phyloP scores from a whole-genome alignment of 1,140 invertebrate genomes.

The Copidosoma floridanum region DNA sequence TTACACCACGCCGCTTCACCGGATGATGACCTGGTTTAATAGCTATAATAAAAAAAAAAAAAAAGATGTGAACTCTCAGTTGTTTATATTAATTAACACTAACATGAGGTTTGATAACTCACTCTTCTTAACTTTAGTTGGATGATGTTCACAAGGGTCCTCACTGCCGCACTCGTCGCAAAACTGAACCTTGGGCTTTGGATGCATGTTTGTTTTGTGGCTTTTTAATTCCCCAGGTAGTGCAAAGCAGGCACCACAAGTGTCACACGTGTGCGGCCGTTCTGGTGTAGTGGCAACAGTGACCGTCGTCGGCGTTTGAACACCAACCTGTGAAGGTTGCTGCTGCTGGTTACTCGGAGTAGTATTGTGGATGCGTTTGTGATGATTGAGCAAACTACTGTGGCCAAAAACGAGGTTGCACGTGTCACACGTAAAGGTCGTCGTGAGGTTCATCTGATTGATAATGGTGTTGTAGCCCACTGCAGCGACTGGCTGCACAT shows the following conservation, averaged over 20 bases:
- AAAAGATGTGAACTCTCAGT: neutral
- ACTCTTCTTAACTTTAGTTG: conserved; percentile 56
- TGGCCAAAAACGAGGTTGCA: conserved; percentile 81
- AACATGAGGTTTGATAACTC: too few relatives aligned
- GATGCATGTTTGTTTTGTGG: conserved; percentile 56
- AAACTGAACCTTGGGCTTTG: conserved; percentile 52
- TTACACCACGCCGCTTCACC: conserved; percentile 77
- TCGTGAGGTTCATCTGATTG: conserved; percentile 62
- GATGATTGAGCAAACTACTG: conserved; percentile 73
- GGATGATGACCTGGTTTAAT: conserved; percentile 71
- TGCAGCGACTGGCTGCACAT: conserved; percentile 60
- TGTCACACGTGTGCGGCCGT: conserved; percentile 59
- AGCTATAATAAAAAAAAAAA: conserved; percentile 41
- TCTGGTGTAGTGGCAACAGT: conserved; percentile 64
- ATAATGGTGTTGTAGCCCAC: conserved; percentile 59
- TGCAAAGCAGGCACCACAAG: conserved; percentile 61
- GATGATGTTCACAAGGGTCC: conserved; percentile 55
- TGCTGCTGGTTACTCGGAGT: conserved; percentile 58
- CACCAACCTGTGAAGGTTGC: conserved; percentile 58
- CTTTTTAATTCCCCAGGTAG: conserved; percentile 60
- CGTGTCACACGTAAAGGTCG: conserved; percentile 82
- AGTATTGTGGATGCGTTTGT: conserved; percentile 73
- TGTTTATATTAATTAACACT: neutral
- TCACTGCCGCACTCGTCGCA: conserved; percentile 56
- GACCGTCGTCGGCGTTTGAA: conserved; percentile 56